These are phyloP conservation scores for Scotopteryx bipunctaria DNA, from an alignment of 2,888 invertebrate genomes.

Conservation along the genomic window DNA sequence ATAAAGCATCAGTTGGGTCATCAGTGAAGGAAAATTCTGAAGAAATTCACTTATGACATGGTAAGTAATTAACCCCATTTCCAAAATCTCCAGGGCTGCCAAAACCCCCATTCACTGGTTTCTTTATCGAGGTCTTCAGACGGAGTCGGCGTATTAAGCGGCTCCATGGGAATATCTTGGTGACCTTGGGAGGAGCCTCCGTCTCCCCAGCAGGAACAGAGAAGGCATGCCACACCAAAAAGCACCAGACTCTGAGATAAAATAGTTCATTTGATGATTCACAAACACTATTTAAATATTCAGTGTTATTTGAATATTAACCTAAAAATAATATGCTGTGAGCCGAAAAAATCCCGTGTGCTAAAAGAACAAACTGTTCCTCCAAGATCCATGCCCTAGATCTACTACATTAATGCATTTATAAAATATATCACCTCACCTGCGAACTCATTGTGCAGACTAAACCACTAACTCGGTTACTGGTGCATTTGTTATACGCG, in stretches of 20 bases:
- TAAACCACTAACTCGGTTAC: constrained; percentile 26
- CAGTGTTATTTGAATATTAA: not conserved
- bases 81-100: constrained; percentile 57
- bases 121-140: constrained; percentile 50
- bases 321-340: too few relatives aligned
- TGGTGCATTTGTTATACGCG: constrained; percentile 47
- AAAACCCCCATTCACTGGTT: constrained; percentile 51
- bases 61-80: constrained; percentile 57
- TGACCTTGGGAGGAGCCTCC: constrained; percentile 43
- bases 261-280: constrained; percentile 3
- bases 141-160: constrained; percentile 35
- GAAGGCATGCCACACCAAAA: constrained; percentile 48
- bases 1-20: constrained; percentile 28
- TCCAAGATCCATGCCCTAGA: not conserved
- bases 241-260: constrained; percentile 49
- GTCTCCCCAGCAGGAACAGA: constrained; percentile 48
- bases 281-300: constrained; percentile 11
- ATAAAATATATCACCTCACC: constrained; percentile 42
- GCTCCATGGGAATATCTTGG: constrained; percentile 45
- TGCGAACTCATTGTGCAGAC: constrained; percentile 44
- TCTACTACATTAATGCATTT: not conserved
- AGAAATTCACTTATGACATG: constrained; percentile 14
- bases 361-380: too few relatives aligned
- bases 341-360: too few relatives aligned
- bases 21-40: constrained; percentile 8